A percentile compares a stretch with the other conserved stretches of the same genome.
phyloP scores from a whole-genome alignment of 2,797 vertebrate species.

The Pogoniulus pusillus region DNA sequence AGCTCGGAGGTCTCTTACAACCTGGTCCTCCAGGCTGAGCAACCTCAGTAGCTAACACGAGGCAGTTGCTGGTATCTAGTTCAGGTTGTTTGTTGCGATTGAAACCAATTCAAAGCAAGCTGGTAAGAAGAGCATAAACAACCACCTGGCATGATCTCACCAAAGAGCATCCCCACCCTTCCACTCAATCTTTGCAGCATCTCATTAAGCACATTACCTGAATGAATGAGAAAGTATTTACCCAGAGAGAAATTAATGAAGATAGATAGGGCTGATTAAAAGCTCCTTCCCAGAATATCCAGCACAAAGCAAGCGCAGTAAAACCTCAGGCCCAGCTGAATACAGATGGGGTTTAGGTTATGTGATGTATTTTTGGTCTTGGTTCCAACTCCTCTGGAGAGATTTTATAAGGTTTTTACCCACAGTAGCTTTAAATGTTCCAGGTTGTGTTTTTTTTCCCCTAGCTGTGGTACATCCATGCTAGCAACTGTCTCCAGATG shows the following conservation, averaged over 20 bases:
- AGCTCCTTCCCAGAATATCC: not conserved
- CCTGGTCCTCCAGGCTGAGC: not conserved
- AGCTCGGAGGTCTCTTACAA: no score
- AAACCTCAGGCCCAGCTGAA: not conserved
- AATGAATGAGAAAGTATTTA: not conserved
- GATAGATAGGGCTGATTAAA: not conserved
- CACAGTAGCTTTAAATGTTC: not conserved
- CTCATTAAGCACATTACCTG: not conserved
- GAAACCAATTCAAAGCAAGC: not conserved
- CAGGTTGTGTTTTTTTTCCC: not conserved
- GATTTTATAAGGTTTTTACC: slow-evolving; percentile 10
- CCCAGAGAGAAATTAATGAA: not conserved
- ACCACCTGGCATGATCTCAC: not conserved
- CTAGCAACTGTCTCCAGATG: slow-evolving; percentile 5
- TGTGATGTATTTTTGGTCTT: not conserved
- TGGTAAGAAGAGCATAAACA: not conserved
- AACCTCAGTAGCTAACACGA: not conserved
- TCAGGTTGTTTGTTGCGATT: not conserved
- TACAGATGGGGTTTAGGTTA: not conserved
- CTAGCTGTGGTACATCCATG: not conserved
- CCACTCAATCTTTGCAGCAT: not conserved
- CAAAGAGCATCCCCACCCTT: not conserved
- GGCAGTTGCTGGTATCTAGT: not conserved
- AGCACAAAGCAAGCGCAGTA: not conserved
- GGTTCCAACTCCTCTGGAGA: not conserved